A percentile compares a stretch with the other conserved stretches of the same genome.
phyloP scores from a whole-genome alignment of 1,140 invertebrate species.

The Drosophila nigromelanica region DNA sequence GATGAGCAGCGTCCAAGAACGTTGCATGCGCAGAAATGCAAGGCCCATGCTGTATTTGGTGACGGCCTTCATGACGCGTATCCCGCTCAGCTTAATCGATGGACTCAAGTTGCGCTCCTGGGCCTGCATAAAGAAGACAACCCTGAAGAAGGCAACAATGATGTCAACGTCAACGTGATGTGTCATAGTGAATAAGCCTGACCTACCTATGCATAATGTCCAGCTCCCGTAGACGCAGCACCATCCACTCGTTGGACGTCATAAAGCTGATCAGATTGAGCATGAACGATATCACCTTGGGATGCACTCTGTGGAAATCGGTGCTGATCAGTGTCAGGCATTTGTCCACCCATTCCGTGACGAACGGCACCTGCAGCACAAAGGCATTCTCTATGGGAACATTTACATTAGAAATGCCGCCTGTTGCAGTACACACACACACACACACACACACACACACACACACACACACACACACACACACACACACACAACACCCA shows the following conservation, averaged over 20 bases:
- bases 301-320: constrained; percentile 64
- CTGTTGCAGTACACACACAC: constrained; percentile 17
- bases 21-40: constrained; percentile 85
- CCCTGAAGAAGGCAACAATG: constrained; percentile 38
- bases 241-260: constrained; percentile 70
- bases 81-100: constrained; percentile 86
- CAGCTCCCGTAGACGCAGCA: constrained; percentile 64
- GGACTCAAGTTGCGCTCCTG: constrained; percentile 72
- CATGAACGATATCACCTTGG: constrained; percentile 81
- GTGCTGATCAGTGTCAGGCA: constrained; percentile 59
- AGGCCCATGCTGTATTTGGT: constrained; percentile 85
- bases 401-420: constrained; percentile 27
- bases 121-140: constrained; percentile 52
- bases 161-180: neutral
- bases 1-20: constrained; percentile 85
- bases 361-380: constrained; percentile 63
- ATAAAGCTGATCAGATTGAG: constrained; percentile 78
- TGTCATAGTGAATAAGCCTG: neutral
- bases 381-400: constrained; percentile 55
- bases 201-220: constrained; percentile 67
- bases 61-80: constrained; percentile 85
- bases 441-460: neutral
- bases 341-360: constrained; percentile 74
- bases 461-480: constrained; percentile 43
- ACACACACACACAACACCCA: constrained; percentile 27